These are phyloP conservation scores for Nymphalis urticae DNA, from an alignment of 2,888 invertebrate genomes.

Conservation along the genomic window DNA sequence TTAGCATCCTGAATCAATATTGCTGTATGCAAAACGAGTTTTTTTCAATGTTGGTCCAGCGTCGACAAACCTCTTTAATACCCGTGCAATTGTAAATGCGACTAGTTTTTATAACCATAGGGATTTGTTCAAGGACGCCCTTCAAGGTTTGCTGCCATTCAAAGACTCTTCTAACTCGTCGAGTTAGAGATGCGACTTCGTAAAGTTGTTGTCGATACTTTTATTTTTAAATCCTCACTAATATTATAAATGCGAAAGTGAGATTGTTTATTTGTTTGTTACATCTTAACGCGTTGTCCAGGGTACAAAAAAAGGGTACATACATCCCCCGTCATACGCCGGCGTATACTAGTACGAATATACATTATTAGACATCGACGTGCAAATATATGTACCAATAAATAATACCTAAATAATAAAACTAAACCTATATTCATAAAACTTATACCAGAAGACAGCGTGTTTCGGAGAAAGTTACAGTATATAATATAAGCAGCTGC, in stretches of 20 bases:
- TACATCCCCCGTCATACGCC: too few relatives aligned
- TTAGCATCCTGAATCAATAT: constrained; percentile 15
- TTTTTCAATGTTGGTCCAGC: constrained; percentile 20
- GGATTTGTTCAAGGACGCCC: constrained; percentile 42
- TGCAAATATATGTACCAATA: too few relatives aligned
- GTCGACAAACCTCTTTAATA: constrained; percentile 20
- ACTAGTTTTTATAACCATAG: constrained; percentile 38
- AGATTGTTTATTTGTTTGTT: too few relatives aligned
- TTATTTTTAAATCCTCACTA: not conserved
- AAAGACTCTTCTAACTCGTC: constrained; percentile 41
- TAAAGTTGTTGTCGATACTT: constrained; percentile 11
- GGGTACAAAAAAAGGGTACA: too few relatives aligned
- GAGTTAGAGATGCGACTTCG: constrained; percentile 12
- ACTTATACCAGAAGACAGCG: too few relatives aligned
- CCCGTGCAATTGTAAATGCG: constrained; percentile 29
- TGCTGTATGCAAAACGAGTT: constrained; percentile 20
- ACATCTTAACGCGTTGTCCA: too few relatives aligned
- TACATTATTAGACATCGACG: too few relatives aligned
- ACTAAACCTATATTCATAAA: too few relatives aligned
- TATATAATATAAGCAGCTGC: too few relatives aligned
- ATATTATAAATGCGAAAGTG: not conserved
- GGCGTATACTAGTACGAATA: too few relatives aligned
- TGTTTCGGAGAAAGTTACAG: too few relatives aligned
- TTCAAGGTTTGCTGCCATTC: constrained; percentile 41
- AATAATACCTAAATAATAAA: too few relatives aligned